phyloP scores from a whole-genome alignment of 2,113 vertebrate genomes.

The Machaerirhynchus nigripectus region DNA sequence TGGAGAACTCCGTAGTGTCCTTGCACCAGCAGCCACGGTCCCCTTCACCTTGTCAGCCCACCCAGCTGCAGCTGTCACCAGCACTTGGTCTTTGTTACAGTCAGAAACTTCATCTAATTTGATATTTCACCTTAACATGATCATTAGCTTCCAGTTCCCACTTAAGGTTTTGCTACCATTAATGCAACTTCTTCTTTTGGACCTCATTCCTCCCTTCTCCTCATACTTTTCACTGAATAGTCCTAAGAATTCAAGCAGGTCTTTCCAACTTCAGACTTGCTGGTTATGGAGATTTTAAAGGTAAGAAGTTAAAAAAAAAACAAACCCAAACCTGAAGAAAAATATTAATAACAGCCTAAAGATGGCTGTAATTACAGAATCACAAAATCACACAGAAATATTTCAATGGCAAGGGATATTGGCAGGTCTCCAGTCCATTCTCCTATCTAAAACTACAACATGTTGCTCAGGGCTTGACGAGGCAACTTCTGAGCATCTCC shows the following conservation, averaged over 20 bases:
- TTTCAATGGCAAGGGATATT: not conserved
- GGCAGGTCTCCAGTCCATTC: not conserved
- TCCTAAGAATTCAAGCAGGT: not conserved
- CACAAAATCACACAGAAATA: not conserved
- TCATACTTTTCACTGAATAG: not conserved
- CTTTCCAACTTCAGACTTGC: not conserved
- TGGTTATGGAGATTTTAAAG: not conserved
- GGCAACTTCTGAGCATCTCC: not conserved
- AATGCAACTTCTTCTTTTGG: not conserved
- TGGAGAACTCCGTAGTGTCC: not conserved
- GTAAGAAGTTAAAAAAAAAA: not conserved
- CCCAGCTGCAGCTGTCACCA: not conserved
- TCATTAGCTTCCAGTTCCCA: not conserved
- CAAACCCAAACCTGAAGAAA: not conserved
- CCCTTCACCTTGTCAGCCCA: not conserved
- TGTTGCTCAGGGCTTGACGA: not conserved
- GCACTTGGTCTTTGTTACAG: not conserved
- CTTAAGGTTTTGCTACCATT: not conserved
- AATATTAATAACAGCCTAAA: not conserved
- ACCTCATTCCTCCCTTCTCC: not conserved
- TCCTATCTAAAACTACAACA: not conserved
- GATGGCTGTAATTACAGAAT: not conserved
- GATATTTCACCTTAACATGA: not conserved
- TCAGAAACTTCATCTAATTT: not conserved
- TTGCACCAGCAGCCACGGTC: not conserved